Conservation (phyloP, 2,113 vertebrate genomes). For the Ptychochromis oligacanthus region DNA sequence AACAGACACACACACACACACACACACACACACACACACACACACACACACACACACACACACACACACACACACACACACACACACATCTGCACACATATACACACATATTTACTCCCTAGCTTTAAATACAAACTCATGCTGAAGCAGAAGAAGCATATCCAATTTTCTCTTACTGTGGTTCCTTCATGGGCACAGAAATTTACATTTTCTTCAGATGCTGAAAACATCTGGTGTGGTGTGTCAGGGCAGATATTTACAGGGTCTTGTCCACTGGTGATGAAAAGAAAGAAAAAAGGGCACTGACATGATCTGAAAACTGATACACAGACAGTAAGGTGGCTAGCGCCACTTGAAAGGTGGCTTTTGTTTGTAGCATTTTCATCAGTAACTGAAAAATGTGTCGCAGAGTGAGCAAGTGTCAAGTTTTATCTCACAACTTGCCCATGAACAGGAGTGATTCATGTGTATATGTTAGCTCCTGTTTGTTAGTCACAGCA, state of each 20-base stretch:
- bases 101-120: neutral
- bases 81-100: neutral
- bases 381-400: neutral
- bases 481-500: neutral
- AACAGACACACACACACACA: too few relatives aligned
- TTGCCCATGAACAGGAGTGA: neutral
- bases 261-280: neutral
- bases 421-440: neutral
- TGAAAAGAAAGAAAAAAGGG: neutral
- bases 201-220: neutral
- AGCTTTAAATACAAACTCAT: neutral
- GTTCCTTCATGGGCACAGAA: neutral
- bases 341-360: neutral
- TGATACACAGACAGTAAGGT: neutral
- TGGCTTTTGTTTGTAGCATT: neutral
- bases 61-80: neutral
- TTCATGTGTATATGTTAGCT: neutral
- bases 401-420: neutral
- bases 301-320: neutral
- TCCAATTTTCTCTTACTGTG: neutral
- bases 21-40: slow-evolving; percentile 30
- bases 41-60: neutral
- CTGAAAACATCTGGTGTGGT: slow-evolving; percentile 1
- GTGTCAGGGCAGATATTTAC: slow-evolving; percentile 7
- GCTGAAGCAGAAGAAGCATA: neutral